These are phyloP conservation scores for Cinclus cinclus DNA, from an alignment of 2,113 vertebrate genomes.

Conservation along the genomic window DNA sequence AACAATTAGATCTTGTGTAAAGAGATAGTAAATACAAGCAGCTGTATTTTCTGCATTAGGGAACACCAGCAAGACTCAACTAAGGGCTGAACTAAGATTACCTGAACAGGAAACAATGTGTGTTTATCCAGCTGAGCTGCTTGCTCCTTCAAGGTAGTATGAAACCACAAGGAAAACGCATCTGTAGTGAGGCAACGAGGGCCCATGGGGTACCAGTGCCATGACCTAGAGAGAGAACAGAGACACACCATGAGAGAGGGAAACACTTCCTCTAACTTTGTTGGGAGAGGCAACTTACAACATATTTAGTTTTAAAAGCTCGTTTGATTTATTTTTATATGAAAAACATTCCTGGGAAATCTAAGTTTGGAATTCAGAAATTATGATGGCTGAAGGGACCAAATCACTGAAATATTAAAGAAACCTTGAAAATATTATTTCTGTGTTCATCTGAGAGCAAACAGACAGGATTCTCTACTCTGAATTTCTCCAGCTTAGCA, in stretches of 20 bases:
- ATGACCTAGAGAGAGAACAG: neutral
- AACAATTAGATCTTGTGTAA: neutral
- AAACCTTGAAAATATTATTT: constrained; percentile 20
- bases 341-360: neutral
- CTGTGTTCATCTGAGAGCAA: constrained; percentile 29
- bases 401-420: neutral
- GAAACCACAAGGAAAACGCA: neutral
- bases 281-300: neutral
- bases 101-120: neutral
- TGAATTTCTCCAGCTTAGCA: constrained; percentile 20
- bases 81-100: neutral
- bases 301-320: neutral
- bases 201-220: neutral
- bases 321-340: neutral
- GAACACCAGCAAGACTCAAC: neutral
- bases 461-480: neutral
- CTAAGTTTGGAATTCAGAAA: neutral
- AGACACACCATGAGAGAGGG: neutral
- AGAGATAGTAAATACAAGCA: neutral
- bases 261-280: neutral
- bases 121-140: neutral
- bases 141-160: neutral
- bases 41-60: neutral
- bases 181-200: rapidly evolving
- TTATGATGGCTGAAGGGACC: neutral